A percentile compares a stretch with the other conserved stretches of the same genome.
Conservation (phyloP, 1,140 invertebrate genomes). For the Wiebesia pumilae region DNA sequence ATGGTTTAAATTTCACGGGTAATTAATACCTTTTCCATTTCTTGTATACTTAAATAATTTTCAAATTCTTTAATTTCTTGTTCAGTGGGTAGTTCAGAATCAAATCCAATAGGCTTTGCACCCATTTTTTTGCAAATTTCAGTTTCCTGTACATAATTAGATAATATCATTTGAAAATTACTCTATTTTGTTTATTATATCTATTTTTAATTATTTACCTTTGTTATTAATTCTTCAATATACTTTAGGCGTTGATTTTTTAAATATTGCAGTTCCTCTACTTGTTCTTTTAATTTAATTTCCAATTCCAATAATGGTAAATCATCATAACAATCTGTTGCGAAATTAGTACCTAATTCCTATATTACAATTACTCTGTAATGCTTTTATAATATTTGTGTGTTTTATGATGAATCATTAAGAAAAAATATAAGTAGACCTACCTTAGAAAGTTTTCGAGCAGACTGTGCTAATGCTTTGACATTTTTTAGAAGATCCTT, state of each 20-base stretch:
- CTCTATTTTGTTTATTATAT: conserved; percentile 11
- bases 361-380: conserved; percentile 36
- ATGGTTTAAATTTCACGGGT: background rate
- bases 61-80: conserved; percentile 75
- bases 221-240: conserved; percentile 60
- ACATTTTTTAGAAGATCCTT: conserved; percentile 58
- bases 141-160: conserved; percentile 53
- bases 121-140: conserved; percentile 61
- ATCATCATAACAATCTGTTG: conserved; percentile 57
- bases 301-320: conserved; percentile 62
- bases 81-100: conserved; percentile 66
- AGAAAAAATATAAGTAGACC: background rate
- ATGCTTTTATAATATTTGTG: conserved; percentile 32
- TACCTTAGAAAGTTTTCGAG: conserved; percentile 58
- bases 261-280: conserved; percentile 57
- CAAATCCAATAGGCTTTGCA: conserved; percentile 54
- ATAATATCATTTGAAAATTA: conserved; percentile 34
- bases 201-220: conserved; percentile 50
- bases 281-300: conserved; percentile 57
- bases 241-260: conserved; percentile 64
- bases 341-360: conserved; percentile 60
- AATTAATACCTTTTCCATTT: conserved; percentile 72
- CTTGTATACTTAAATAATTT: conserved; percentile 74
- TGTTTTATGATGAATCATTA: background rate
- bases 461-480: conserved; percentile 57